A percentile compares a stretch with the other conserved stretches of the same genome.
These are phyloP conservation scores for Stylophora pistillata DNA, from an alignment of 64 coral and sea anemone species.

Conservation along the genomic window DNA sequence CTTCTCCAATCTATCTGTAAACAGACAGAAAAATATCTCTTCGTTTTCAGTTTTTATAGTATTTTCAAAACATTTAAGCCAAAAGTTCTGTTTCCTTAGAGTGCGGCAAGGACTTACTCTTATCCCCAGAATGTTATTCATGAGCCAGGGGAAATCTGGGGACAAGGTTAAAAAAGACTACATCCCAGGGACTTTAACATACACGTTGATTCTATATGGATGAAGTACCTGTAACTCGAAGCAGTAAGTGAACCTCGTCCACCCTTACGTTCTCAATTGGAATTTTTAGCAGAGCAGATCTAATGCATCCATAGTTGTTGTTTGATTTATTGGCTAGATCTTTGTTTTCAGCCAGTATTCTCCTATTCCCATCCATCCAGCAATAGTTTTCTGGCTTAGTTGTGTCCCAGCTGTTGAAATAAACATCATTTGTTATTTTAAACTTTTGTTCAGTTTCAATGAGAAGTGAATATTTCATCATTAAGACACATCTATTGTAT, in stretches of 20 bases:
- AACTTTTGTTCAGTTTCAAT: not conserved
- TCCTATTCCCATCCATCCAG: constrained; percentile 28
- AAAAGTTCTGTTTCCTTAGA: no score
- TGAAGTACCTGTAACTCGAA: constrained; percentile 43
- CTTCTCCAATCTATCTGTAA: not conserved
- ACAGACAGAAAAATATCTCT: no score
- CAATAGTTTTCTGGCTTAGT: constrained; percentile 22
- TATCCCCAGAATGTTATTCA: no score
- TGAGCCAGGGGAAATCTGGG: not conserved
- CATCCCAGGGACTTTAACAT: no score
- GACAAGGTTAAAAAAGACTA: no score
- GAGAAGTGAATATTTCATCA: not conserved
- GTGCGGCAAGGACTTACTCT: no score
- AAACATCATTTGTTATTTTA: not conserved
- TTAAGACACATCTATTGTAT: not conserved
- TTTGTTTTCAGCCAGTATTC: constrained; percentile 20
- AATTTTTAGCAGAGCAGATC: constrained; percentile 2
- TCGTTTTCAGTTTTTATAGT: no score
- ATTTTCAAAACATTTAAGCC: no score
- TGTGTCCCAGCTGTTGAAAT: constrained; percentile 49
- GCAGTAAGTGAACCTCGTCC: constrained; percentile 46
- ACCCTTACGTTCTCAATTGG: constrained; percentile 34
- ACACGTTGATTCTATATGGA: no score
- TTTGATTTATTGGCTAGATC: not conserved
- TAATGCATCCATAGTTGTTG: constrained; percentile 43